Evolutionary conservation across 2,113 vertebrate genomes (phyloP).

Genomic region (Dasyornis broadbenti): DNA sequence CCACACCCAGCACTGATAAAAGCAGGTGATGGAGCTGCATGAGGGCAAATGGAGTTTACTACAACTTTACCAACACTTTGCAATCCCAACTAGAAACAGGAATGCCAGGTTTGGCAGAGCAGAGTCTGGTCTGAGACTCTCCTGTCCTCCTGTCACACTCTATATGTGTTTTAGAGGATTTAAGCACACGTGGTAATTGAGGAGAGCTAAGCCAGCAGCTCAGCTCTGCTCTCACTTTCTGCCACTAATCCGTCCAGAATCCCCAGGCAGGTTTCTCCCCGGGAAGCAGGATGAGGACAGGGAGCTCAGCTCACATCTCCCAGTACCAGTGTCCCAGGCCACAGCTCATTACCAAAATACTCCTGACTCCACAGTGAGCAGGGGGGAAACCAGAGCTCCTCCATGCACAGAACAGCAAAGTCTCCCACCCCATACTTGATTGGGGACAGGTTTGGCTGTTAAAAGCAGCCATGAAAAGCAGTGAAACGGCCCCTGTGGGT

Average conservation of each 20-base stretch:
- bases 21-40: background rate
- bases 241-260: fast-evolving
- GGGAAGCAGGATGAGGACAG: background rate
- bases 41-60: background rate
- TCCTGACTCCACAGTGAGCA: fast-evolving
- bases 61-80: background rate
- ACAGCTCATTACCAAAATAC: background rate
- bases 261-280: background rate
- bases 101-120: background rate
- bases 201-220: background rate
- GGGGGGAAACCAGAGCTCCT: background rate
- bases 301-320: background rate
- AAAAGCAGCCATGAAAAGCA: background rate
- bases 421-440: background rate
- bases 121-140: background rate
- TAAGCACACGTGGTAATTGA: background rate
- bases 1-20: too few species aligned
- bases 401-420: background rate
- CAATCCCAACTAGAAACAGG: background rate
- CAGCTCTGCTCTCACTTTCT: background rate
- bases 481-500: background rate
- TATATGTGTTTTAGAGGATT: background rate
- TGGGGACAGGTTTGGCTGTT: background rate
- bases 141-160: background rate
- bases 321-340: background rate